Conservation (phyloP, 2,797 vertebrate genomes). For the Pseudochaenichthys georgianus region DNA sequence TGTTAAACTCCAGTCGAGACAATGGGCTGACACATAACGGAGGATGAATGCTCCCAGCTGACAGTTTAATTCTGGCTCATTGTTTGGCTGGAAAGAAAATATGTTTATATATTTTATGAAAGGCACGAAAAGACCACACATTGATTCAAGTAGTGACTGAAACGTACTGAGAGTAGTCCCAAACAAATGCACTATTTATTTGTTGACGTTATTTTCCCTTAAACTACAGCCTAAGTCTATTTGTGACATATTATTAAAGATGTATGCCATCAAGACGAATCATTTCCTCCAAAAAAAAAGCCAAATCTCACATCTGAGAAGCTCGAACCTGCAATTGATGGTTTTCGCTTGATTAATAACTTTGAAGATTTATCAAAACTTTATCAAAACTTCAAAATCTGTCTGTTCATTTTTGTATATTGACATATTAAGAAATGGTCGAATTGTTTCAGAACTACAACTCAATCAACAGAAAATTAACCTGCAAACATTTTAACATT, state of each 20-base stretch:
- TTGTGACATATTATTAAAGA: neutral
- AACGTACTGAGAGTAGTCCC: neutral
- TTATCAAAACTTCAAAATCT: too few relatives aligned
- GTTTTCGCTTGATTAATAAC: neutral
- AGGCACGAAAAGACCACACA: too few relatives aligned
- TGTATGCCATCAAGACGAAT: too few relatives aligned
- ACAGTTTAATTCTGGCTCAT: neutral
- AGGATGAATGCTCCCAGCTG: slow-evolving; percentile 9
- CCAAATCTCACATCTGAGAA: too few relatives aligned
- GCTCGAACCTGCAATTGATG: too few relatives aligned
- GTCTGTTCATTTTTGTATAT: too few relatives aligned
- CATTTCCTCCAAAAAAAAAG: too few relatives aligned
- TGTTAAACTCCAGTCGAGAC: neutral
- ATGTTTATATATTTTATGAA: too few relatives aligned
- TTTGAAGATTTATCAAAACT: neutral
- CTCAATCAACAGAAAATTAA: neutral
- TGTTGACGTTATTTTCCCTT: neutral
- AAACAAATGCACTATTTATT: neutral
- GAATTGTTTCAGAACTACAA: too few relatives aligned
- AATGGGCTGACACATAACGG: neutral
- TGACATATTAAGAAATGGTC: too few relatives aligned
- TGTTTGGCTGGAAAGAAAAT: slow-evolving; percentile 21
- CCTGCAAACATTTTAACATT: neutral
- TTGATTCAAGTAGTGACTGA: neutral
- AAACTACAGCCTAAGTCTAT: neutral